A percentile compares a stretch with the other conserved stretches of the same genome.
Evolutionary conservation across 2,797 vertebrate species (phyloP).

Genomic region (Chromis chromis): DNA sequence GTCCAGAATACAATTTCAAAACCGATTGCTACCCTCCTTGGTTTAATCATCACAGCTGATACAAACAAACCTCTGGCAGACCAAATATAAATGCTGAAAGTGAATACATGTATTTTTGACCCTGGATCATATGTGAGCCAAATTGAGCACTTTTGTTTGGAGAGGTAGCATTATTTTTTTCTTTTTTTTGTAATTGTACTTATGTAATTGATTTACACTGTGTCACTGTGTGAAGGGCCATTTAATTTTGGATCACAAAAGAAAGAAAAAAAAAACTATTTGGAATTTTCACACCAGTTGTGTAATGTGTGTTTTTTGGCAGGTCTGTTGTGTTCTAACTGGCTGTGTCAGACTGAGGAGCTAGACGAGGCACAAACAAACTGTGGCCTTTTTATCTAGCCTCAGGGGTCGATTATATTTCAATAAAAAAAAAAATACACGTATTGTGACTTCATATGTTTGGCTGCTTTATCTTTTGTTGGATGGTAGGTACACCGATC

Average conservation of each 20-base stretch:
- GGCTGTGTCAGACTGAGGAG: constrained; percentile 73
- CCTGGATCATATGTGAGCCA: constrained; percentile 56
- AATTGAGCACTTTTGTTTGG: constrained; percentile 54
- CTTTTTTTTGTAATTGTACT: not conserved
- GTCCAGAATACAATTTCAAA: too few species aligned
- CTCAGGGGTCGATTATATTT: constrained; percentile 73
- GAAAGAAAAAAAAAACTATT: not conserved
- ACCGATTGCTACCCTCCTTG: too few species aligned
- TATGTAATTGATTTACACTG: constrained; percentile 34
- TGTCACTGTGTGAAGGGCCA: constrained; percentile 39
- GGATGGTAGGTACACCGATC: too few species aligned
- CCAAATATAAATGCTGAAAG: constrained; percentile 42
- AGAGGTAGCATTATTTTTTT: constrained; percentile 18
- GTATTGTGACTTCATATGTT: constrained; percentile 44
- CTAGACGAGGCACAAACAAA: constrained; percentile 71
- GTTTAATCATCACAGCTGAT: not conserved
- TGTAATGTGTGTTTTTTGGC: constrained; percentile 64
- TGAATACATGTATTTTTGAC: constrained; percentile 26
- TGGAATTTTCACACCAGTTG: constrained; percentile 30
- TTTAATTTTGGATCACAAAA: constrained; percentile 17
- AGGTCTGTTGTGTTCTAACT: constrained; percentile 69
- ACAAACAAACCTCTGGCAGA: constrained; percentile 21
- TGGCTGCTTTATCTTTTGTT: not conserved
- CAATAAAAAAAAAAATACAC: constrained; percentile 74
- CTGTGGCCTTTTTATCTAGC: constrained; percentile 72